A percentile compares a stretch with the other conserved stretches of the same genome.
These are phyloP conservation scores for Gadopsis marmoratus DNA, from an alignment of 2,797 vertebrate species.

Conservation along the genomic window DNA sequence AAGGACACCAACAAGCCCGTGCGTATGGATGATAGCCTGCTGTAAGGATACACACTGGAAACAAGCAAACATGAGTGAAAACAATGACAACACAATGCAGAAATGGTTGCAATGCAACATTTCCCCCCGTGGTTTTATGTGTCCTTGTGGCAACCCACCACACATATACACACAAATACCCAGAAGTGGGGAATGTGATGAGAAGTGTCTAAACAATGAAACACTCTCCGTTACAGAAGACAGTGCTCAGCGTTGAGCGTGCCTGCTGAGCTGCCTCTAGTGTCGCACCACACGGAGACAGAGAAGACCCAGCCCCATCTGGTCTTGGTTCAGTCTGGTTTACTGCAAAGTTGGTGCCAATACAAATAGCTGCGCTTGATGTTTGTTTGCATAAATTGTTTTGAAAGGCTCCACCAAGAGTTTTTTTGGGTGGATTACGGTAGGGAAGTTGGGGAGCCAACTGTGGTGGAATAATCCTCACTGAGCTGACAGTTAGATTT, in stretches of 20 bases:
- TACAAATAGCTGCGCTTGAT: constrained; percentile 96
- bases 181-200: constrained; percentile 56
- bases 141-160: constrained; percentile 34
- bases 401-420: constrained; percentile 94
- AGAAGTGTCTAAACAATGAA: constrained; percentile 70
- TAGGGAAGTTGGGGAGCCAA: constrained; percentile 81
- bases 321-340: constrained; percentile 93
- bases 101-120: constrained; percentile 36
- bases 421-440: constrained; percentile 92
- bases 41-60: background rate
- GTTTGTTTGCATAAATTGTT: constrained; percentile 99
- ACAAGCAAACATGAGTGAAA: background rate
- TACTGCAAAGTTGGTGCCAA: constrained; percentile 93
- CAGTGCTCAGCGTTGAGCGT: constrained; percentile 40
- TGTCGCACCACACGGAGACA: constrained; percentile 82
- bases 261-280: constrained; percentile 78
- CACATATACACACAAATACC: constrained; percentile 43
- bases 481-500: constrained; percentile 82
- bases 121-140: constrained; percentile 30
- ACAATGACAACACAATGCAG: constrained; percentile 22
- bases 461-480: constrained; percentile 80
- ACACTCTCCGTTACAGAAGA: constrained; percentile 63
- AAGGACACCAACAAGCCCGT: background rate
- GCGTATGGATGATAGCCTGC: background rate
- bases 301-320: constrained; percentile 86